A percentile compares a stretch with the other conserved stretches of the same genome.
Conservation (phyloP, 2,797 vertebrate species). For the Borostomias antarcticus region DNA sequence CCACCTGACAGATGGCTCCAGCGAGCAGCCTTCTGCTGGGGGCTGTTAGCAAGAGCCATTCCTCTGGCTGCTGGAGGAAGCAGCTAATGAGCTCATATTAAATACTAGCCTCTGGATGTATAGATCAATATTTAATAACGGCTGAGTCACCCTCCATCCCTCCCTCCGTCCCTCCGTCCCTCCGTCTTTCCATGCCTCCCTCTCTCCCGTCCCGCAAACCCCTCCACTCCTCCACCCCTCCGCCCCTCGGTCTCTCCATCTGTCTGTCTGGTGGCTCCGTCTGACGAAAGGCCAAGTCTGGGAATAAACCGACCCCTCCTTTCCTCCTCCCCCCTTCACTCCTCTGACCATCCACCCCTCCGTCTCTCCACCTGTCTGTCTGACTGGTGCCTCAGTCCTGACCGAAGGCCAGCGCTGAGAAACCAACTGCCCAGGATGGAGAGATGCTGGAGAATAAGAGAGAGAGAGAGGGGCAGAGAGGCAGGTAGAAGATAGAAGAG, state of each 20-base stretch:
- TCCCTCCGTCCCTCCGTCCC: constrained; percentile 57
- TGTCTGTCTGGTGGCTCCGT: constrained; percentile 34
- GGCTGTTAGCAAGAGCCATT: constrained; percentile 72
- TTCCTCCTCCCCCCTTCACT: not conserved
- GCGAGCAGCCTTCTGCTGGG: too few relatives aligned
- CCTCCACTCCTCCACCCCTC: too few relatives aligned
- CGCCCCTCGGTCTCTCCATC: too few relatives aligned
- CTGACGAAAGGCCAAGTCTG: constrained; percentile 47
- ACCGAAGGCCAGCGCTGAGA: too few relatives aligned
- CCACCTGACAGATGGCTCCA: too few relatives aligned
- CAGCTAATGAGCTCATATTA: constrained; percentile 77
- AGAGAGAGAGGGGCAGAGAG: too few relatives aligned
- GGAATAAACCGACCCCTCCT: constrained; percentile 6
- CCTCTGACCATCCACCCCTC: not conserved
- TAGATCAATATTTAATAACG: constrained; percentile 80
- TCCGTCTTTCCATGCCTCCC: constrained; percentile 24
- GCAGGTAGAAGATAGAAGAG: too few relatives aligned
- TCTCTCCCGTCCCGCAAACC: not conserved
- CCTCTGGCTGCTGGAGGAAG: constrained; percentile 62
- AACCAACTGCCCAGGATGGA: too few relatives aligned
- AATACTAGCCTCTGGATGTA: constrained; percentile 71
- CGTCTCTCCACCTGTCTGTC: not conserved
- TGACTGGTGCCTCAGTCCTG: too few relatives aligned
- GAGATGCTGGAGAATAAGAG: too few relatives aligned
- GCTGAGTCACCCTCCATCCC: constrained; percentile 75